Evolutionary conservation across 2,113 vertebrate genomes (phyloP).

Genomic region (Oncorhynchus mykiss): DNA sequence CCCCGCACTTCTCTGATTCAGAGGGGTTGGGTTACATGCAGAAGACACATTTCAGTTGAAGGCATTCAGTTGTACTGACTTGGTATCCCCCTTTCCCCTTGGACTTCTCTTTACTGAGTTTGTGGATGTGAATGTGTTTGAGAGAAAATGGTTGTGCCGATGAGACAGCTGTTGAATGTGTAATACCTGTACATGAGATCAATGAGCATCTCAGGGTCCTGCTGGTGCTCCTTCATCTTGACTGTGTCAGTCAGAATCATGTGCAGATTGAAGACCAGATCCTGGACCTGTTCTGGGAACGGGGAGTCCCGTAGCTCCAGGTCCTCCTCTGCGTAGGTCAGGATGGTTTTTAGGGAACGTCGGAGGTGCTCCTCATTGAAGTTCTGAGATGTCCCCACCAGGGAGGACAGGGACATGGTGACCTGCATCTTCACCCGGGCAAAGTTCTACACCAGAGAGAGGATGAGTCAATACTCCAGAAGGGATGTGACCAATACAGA

Average conservation of each 20-base stretch:
- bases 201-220: conserved; percentile 91
- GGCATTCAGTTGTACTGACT: too few relatives aligned
- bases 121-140: background rate
- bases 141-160: too few relatives aligned
- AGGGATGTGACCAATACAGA: background rate
- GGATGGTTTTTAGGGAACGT: conserved; percentile 87
- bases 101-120: too few relatives aligned
- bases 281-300: conserved; percentile 91
- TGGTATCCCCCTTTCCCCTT: too few relatives aligned
- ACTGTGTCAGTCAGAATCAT: conserved; percentile 94
- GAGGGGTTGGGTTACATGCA: too few relatives aligned
- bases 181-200: conserved; percentile 91
- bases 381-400: conserved; percentile 85
- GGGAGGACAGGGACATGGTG: conserved; percentile 89
- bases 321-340: conserved; percentile 89
- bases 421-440: conserved; percentile 95
- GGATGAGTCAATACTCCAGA: background rate
- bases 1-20: too few relatives aligned
- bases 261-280: conserved; percentile 91
- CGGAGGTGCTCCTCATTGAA: conserved; percentile 90
- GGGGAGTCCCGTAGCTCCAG: conserved; percentile 83
- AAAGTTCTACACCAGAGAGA: conserved; percentile 77
- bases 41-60: too few relatives aligned
- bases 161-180: background rate
- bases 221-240: conserved; percentile 93